Conservation (phyloP, 2,797 vertebrate species). For the Etheostoma perlongum region DNA sequence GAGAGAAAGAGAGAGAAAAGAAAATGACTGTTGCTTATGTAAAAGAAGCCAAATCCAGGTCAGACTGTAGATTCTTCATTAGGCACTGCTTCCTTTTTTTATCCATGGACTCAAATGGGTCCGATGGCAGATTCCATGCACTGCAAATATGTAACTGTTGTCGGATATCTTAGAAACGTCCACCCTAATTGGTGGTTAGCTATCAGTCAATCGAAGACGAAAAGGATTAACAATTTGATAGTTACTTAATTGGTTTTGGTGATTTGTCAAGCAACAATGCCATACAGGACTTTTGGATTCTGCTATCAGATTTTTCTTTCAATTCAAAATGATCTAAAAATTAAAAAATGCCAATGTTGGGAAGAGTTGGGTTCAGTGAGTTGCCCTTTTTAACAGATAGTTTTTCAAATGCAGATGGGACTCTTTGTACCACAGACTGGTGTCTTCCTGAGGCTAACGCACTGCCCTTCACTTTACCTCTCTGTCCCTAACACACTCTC, state of each 20-base stretch:
- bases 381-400: neutral
- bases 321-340: neutral
- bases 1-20: slow-evolving; percentile 30
- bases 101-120: slow-evolving; percentile 13
- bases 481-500: slow-evolving; percentile 29
- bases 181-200: neutral
- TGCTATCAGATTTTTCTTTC: neutral
- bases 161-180: neutral
- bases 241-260: too few relatives aligned
- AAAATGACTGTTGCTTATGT: slow-evolving; percentile 72
- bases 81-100: slow-evolving; percentile 37
- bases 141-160: neutral
- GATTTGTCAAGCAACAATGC: neutral
- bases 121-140: slow-evolving; percentile 26
- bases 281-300: neutral
- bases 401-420: slow-evolving; percentile 30
- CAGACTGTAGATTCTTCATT: slow-evolving; percentile 70
- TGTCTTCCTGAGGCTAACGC: slow-evolving; percentile 25
- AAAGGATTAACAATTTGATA: too few relatives aligned
- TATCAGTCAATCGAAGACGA: neutral
- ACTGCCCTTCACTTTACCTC: slow-evolving; percentile 46
- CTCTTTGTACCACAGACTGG: slow-evolving; percentile 8
- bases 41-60: slow-evolving; percentile 77
- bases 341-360: neutral
- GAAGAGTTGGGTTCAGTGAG: neutral